A percentile compares a stretch with the other conserved stretches of the same genome.
These are phyloP conservation scores for Manis javanica DNA, from an alignment of 2,797 vertebrate genomes.

Conservation along the genomic window DNA sequence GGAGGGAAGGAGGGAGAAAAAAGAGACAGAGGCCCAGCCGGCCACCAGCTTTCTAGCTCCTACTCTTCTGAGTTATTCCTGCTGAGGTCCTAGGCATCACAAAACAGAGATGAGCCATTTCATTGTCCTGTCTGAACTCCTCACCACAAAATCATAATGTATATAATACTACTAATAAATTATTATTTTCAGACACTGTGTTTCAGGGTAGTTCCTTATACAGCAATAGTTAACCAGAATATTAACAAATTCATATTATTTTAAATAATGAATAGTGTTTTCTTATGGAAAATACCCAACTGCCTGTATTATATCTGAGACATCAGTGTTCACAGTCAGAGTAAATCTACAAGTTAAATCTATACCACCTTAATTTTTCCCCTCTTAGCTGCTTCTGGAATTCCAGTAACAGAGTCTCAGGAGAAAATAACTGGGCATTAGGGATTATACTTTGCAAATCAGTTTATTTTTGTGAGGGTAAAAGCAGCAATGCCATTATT, in stretches of 20 bases:
- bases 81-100: not conserved
- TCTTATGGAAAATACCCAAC: not conserved
- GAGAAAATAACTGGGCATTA: not conserved
- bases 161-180: not conserved
- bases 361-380: not conserved
- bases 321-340: not conserved
- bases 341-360: not conserved
- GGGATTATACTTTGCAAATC: conserved; percentile 14
- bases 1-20: not conserved
- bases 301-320: not conserved
- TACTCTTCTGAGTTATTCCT: not conserved
- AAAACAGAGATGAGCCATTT: not conserved
- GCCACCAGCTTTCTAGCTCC: not conserved
- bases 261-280: not conserved
- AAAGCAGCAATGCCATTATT: conserved; percentile 31
- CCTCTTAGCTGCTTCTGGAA: not conserved
- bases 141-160: not conserved
- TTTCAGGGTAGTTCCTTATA: not conserved
- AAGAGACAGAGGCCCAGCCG: not conserved
- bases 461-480: conserved; percentile 27
- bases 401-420: not conserved
- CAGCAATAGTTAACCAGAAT: not conserved
- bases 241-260: conserved; percentile 17
- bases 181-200: not conserved
- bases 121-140: not conserved